Percentiles rank a stretch among this genome's conserved stretches.
Conservation (phyloP, 2,113 vertebrate genomes). For the Thermophis baileyi region DNA sequence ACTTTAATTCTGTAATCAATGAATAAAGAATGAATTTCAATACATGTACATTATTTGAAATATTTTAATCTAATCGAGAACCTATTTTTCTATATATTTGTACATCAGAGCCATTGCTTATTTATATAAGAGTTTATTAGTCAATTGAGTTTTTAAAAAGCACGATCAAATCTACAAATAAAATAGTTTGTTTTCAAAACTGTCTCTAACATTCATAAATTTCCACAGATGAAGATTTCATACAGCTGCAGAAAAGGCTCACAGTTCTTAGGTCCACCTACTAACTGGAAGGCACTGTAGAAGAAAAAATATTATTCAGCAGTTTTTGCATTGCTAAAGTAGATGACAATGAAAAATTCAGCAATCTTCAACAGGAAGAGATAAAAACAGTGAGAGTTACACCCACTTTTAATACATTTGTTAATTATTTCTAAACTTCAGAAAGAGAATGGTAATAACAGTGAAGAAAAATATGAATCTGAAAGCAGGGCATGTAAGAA, state of each 20-base stretch:
- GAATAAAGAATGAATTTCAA: background rate
- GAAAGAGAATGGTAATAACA: background rate
- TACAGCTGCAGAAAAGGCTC: background rate
- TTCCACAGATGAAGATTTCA: background rate
- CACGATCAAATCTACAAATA: background rate
- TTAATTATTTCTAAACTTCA: background rate
- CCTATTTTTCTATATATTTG: background rate
- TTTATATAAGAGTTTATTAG: background rate
- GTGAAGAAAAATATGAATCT: slow-evolving; percentile 16
- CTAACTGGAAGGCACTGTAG: background rate
- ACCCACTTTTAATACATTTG: background rate
- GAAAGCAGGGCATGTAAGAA: background rate
- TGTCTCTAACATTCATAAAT: background rate
- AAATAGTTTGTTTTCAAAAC: background rate
- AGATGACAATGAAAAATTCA: background rate
- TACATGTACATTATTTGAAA: background rate
- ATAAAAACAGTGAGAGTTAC: background rate
- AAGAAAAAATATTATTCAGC: background rate
- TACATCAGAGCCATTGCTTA: background rate
- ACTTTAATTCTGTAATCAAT: background rate
- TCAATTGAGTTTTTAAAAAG: background rate
- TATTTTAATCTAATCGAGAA: background rate
- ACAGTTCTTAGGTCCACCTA: background rate
- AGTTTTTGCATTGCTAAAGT: background rate
- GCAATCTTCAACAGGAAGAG: background rate